These are phyloP conservation scores for Lagenorhynchus albirostris DNA, from an alignment of 2,113 vertebrate species.

Conservation along the genomic window DNA sequence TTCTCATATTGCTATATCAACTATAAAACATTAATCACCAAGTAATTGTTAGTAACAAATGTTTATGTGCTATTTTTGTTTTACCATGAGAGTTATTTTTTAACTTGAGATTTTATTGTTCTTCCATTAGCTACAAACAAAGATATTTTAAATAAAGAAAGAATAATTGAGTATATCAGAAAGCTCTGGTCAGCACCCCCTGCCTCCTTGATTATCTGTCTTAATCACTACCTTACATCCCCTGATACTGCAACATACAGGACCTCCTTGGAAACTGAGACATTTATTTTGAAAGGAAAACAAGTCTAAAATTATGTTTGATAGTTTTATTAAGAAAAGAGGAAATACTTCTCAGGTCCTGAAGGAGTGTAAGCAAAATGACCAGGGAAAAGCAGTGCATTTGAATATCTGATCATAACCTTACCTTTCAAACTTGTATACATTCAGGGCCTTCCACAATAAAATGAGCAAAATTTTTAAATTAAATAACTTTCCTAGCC, in stretches of 20 bases:
- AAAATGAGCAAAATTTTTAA: not conserved
- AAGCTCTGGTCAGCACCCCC: not conserved
- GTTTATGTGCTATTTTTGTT: not conserved
- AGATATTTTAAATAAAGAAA: not conserved
- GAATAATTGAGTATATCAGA: not conserved
- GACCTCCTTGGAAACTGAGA: not conserved
- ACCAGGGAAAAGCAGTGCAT: not conserved
- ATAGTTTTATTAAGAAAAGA: not conserved
- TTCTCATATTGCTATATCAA: not conserved
- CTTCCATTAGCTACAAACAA: not conserved
- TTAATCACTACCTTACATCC: not conserved
- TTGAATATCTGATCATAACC: not conserved
- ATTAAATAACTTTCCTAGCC: not conserved
- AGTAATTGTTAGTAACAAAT: constrained; percentile 7
- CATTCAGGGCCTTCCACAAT: not conserved
- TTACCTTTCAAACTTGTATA: not conserved
- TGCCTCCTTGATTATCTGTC: not conserved
- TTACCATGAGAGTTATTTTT: not conserved
- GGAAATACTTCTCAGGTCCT: not conserved
- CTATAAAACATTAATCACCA: not conserved
- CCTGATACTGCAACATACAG: not conserved
- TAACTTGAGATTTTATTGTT: not conserved
- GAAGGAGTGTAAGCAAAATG: not conserved
- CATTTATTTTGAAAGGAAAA: constrained; percentile 1
- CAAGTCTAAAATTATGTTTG: not conserved